Base-by-base conservation (phyloP, 2,797 vertebrate genomes). In the Protosalanx chinensis region DNA sequence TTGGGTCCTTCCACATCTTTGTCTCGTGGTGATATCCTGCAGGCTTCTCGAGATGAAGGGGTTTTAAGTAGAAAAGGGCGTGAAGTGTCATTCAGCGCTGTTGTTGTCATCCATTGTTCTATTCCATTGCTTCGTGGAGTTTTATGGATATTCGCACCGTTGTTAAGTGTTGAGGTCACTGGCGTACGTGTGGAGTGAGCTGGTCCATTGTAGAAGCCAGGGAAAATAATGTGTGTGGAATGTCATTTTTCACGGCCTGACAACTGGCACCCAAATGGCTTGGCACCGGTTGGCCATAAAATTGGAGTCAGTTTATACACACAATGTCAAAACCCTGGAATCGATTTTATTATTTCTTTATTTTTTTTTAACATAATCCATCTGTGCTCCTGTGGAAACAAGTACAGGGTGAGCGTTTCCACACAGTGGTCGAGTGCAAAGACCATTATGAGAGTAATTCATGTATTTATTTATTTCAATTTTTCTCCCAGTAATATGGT, bases 221-320 rank as follows among this genome's bases (percentile, higher is more conserved):
- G 84, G 85, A 86, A 89, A 89, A 87, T 84, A 84, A 82, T 81
- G 78, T 18, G 67, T 53, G 16, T 53, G 76, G 80, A 85, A 86
- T 79, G 88, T 87, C 84, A 86, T 88, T 82, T 86, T 78, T 79
- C 76, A 81, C 72, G 79, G 76, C 81, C 86, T 70, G 76, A 83
- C 80, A 82, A 87, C 85, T 85, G 86, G 84, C 82, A 87, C 81
- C 80, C 78, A 80, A 87, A 90, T 82, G 84, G 78, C 85, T 87
- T 87, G 88, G 87, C 88, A 83, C 83, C 71, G 74, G 79, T 81
- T 88, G 80, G 79, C 86, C 84, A 86, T 88, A 87, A 87, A 89
- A 88, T 89, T 83, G 85, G 46, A 82, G 77, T 85, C 81, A 79
- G 86, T 88, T 88, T 86, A 87, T 88, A 87, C 85, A 81, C 82